phyloP scores from a whole-genome alignment of 2,113 vertebrate species.

The Neogobius melanostomus region DNA sequence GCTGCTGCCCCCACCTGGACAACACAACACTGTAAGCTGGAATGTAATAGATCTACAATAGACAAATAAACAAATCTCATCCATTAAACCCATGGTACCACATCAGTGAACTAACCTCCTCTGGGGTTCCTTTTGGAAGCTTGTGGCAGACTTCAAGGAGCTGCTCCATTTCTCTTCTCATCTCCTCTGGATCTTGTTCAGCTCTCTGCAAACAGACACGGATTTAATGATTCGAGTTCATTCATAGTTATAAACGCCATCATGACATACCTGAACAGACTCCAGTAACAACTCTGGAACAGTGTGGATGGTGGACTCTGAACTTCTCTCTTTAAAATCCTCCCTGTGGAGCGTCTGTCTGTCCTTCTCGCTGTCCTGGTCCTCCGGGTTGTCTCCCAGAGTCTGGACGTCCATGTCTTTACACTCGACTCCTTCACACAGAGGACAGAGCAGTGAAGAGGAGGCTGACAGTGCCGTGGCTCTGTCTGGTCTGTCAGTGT shows the following conservation, averaged over 20 bases:
- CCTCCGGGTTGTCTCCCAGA: slow-evolving; percentile 50
- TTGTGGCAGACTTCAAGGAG: slow-evolving; percentile 89
- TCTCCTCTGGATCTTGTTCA: slow-evolving; percentile 80
- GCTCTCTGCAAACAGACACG: slow-evolving; percentile 62
- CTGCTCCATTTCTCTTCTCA: slow-evolving; percentile 89
- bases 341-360: slow-evolving; percentile 45
- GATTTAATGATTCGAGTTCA: not conserved
- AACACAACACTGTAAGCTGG: not conserved
- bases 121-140: slow-evolving; percentile 77
- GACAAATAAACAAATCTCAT: not conserved
- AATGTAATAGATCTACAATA: no score
- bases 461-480: not conserved
- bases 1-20: slow-evolving; percentile 85
- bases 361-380: slow-evolving; percentile 68
- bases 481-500: no score
- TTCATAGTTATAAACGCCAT: not conserved
- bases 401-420: slow-evolving; percentile 78
- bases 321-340: slow-evolving; percentile 77
- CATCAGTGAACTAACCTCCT: slow-evolving; percentile 78
- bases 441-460: not conserved
- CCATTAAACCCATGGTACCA: not conserved
- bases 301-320: slow-evolving; percentile 87
- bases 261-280: not conserved
- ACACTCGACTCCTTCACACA: slow-evolving; percentile 68
- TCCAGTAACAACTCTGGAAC: slow-evolving; percentile 81